Evolutionary conservation across 2,888 invertebrate species (phyloP), one percentile per base, ranked within the genome.

Genomic region (Diogma glabrata): DNA sequence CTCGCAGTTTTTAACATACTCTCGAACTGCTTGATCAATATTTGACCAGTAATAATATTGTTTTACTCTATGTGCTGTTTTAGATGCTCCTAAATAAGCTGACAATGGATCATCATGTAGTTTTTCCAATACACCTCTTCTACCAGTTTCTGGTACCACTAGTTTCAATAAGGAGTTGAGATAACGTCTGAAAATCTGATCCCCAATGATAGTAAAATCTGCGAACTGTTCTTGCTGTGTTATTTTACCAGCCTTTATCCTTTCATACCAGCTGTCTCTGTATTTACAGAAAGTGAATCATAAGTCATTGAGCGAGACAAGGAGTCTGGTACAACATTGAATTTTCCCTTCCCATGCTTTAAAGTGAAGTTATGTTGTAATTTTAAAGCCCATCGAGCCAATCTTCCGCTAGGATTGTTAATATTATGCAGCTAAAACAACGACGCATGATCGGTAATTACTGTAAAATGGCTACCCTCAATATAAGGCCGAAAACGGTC

Each of bases 21-120:
- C 14, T 16, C 9, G 2, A 23, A 47, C 19, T 7, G 6, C 2
- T 2, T 9, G 3, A 9, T 28, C 24, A 7, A 47, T 24, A 10
- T 28, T 47, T 8, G 47, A 26, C 47, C 47, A 47, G 16, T 16
- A 47, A 47, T 47, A 47, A 28, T 47, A 12, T 16, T 16, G 28
- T 17, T 24, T 47, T 7, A 47, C 16, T 12, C 28, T 14, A 47
- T 24, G 16, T 3, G 9, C 7, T 3, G 47, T 47, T 26, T 47
- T 47, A 2, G 12, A 16, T 4, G 12, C n/a, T 12, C 46, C 46
- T 3, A n/a, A n/a, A n/a, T n/a, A n/a, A n/a, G n/a, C n/a, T n/a
- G n/a, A n/a, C n/a, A n/a, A n/a, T n/a, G n/a, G 38, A 17, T 22
- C 22, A n/a, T 46, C 46, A 14, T 46, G 46, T 3, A 1, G 7